Conservation (phyloP, 2,797 vertebrate genomes). For the Falco cherrug region DNA sequence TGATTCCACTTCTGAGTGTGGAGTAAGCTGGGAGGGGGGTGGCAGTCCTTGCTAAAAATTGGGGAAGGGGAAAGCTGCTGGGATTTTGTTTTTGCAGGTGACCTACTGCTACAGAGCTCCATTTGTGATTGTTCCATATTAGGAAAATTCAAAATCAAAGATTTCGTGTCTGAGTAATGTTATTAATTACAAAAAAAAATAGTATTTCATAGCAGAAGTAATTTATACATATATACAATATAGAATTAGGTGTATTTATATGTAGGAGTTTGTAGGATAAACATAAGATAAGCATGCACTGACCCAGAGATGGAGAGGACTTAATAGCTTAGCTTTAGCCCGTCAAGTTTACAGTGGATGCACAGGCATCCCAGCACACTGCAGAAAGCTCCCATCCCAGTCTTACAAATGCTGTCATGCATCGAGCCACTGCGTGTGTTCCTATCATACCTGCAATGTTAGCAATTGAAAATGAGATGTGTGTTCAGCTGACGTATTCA, state of each 20-base stretch:
- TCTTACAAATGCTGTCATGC: neutral
- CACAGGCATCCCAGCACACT: neutral
- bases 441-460: neutral
- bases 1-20: neutral
- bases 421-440: neutral
- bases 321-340: neutral
- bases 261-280: neutral
- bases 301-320: neutral
- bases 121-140: neutral
- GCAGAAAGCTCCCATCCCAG: neutral
- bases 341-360: neutral
- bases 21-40: neutral
- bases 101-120: neutral
- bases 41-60: neutral
- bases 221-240: neutral
- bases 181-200: neutral
- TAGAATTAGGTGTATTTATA: neutral
- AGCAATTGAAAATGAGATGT: conserved; percentile 12
- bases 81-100: neutral
- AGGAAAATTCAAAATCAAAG: neutral
- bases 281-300: neutral
- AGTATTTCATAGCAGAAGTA: neutral
- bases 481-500: neutral
- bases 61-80: neutral
- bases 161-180: neutral